These are phyloP conservation scores for Uloborus plumipes DNA, from an alignment of 2,888 invertebrate species.

Conservation along the genomic window DNA sequence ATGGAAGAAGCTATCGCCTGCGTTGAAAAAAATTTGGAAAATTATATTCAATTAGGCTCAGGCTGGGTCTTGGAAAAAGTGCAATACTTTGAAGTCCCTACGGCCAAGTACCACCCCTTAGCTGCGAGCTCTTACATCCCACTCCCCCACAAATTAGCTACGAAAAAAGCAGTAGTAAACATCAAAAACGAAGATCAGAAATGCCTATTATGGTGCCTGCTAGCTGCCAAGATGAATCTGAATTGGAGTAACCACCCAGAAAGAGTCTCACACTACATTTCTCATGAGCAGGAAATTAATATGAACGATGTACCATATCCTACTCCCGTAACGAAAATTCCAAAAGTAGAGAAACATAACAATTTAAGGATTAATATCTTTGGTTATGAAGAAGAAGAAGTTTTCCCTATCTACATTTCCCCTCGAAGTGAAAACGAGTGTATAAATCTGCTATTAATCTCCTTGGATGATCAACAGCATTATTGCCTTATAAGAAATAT, in stretches of 20 bases:
- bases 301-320: not conserved
- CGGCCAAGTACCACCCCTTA: not conserved
- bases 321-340: not conserved
- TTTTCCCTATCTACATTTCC: not conserved
- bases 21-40: not conserved
- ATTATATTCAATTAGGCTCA: not conserved
- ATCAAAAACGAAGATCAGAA: not conserved
- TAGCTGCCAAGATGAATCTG: not conserved
- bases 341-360: not conserved
- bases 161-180: not conserved
- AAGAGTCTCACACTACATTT: not conserved
- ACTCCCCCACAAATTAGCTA: no score
- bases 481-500: slow-evolving; percentile 7
- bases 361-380: not conserved
- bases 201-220: not conserved
- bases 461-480: no score
- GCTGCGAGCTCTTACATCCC: not conserved
- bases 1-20: no score
- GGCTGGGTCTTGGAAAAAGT: not conserved
- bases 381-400: not conserved
- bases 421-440: not conserved
- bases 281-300: not conserved
- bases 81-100: not conserved
- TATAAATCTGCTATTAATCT: not conserved
- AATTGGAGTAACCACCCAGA: not conserved